Conservation (phyloP, 2,113 vertebrate genomes). For the Neomonachus schauinslandi region DNA sequence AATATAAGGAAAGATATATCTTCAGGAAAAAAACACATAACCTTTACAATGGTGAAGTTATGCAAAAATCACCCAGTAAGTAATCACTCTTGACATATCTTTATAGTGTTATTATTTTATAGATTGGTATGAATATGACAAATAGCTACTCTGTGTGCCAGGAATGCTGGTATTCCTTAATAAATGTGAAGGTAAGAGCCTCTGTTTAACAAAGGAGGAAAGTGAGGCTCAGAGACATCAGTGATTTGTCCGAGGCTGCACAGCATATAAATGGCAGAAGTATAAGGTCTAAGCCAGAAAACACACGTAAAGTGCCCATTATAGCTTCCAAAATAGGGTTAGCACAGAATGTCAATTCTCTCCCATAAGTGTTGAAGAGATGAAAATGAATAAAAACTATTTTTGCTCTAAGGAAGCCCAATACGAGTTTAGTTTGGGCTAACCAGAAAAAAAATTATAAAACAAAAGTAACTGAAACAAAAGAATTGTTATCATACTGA, state of each 20-base stretch:
- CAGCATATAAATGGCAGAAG: not conserved
- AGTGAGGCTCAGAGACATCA: not conserved
- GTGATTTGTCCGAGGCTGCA: not conserved
- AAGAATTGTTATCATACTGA: not conserved
- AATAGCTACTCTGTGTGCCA: not conserved
- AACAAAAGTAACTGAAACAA: not conserved
- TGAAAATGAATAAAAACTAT: not conserved
- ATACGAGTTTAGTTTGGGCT: not conserved
- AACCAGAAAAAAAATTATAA: not conserved
- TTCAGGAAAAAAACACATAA: constrained; percentile 74
- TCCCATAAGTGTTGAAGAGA: not conserved
- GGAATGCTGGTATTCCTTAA: not conserved
- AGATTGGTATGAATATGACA: not conserved
- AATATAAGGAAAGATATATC: constrained; percentile 73
- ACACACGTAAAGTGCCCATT: not conserved
- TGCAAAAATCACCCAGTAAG: constrained; percentile 74
- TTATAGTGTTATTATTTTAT: constrained; percentile 14
- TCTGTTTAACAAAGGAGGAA: not conserved
- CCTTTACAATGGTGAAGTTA: constrained; percentile 49
- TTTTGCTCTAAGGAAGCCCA: not conserved
- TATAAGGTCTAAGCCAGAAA: not conserved
- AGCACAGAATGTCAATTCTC: not conserved
- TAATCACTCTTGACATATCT: constrained; percentile 33
- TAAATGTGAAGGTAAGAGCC: not conserved
- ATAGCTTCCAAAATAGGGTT: not conserved